Base-by-base conservation (phyloP, 2,888 invertebrate species). In the Cepaea hortensis region DNA sequence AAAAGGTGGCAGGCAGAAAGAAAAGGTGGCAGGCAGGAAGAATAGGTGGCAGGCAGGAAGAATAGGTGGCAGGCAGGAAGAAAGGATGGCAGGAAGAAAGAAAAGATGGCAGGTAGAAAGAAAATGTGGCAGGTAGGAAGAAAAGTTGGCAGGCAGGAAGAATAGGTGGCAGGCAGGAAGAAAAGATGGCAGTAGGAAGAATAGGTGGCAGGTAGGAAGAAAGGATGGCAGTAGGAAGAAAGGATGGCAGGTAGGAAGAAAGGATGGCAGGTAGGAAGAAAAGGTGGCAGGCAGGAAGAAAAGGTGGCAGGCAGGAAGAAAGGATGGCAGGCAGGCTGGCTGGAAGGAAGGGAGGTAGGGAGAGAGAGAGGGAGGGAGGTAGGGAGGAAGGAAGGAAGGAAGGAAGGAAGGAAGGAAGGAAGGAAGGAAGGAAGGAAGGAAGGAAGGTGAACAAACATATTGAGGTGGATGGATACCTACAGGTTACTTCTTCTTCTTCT, bases 381-480 rank as follows among this genome's bases (percentile, higher is more conserved):
- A 72, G 55, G 72, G 70, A 20, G 70, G 68, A 18, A 70, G 82
- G 48, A 18, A 70, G 70, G 68, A 18, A 84, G 73, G 35, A 35
- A 23, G 55, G 55, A 50, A 84, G 73, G 61, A 20, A 84, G 73
- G 55, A 18, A 70, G 82, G 48, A 18, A 70, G 70, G 68, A 18
- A 84, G 70, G 68, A 18, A 70, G 82, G 48, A 18, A 70, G 70
- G 68, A 18, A 84, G 73, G 35, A 35, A 23, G 55, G 55, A 50
- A 84, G 73, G 61, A 20, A 84, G 73, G 55, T 1, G 20, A 55
- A 11, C 46, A 18, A 3, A 9, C 7, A 70, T 35, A 35, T 35
- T 35, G 35, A 35, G 35, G 35, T 35, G 35, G 35, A 35, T 35
- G 35, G 35, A 35, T 35, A 35, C 35, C 35, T 35, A 35, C 35